phyloP scores from a whole-genome alignment of 2,888 invertebrate species.

The Tholera decimalis region DNA sequence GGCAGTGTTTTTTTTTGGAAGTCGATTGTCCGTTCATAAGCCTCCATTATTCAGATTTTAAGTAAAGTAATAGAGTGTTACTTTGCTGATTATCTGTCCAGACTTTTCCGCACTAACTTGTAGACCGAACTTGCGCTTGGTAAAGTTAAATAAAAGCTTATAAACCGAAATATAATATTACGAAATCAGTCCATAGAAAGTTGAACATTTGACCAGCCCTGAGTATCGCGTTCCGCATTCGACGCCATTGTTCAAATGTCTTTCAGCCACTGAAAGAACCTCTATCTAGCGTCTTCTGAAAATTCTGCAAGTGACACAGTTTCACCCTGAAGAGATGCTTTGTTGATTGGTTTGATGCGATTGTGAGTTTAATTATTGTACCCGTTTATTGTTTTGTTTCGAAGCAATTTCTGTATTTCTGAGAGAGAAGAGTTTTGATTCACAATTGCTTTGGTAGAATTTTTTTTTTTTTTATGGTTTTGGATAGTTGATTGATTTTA shows the following conservation, averaged over 20 bases:
- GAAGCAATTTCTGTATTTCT: slow-evolving; percentile 9
- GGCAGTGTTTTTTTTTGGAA: too few species aligned
- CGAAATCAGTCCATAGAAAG: slow-evolving; percentile 3
- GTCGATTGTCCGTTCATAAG: too few species aligned
- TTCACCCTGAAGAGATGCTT: slow-evolving; percentile 49
- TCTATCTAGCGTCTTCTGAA: slow-evolving; percentile 69
- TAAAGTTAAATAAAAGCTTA: too few species aligned
- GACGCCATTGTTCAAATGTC: slow-evolving; percentile 72
- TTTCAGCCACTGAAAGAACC: slow-evolving; percentile 72
- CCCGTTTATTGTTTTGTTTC: slow-evolving; percentile 44
- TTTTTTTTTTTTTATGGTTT: too few species aligned
- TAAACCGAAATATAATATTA: too few species aligned
- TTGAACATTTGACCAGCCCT: slow-evolving; percentile 55
- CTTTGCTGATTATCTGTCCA: too few species aligned
- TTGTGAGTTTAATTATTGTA: slow-evolving; percentile 54
- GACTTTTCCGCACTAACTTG: too few species aligned
- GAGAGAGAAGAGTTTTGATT: background rate
- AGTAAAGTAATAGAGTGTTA: too few species aligned
- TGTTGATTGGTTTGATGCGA: slow-evolving; percentile 48
- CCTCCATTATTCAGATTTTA: too few species aligned
- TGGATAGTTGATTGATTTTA: background rate
- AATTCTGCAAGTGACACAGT: slow-evolving; percentile 68
- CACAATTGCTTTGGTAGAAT: background rate
- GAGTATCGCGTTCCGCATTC: slow-evolving; percentile 52
- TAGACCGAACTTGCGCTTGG: too few species aligned